Evolutionary conservation across 2,888 invertebrate genomes (phyloP), one percentile per base, ranked within the genome.

Genomic region (Norana najaformis): DNA sequence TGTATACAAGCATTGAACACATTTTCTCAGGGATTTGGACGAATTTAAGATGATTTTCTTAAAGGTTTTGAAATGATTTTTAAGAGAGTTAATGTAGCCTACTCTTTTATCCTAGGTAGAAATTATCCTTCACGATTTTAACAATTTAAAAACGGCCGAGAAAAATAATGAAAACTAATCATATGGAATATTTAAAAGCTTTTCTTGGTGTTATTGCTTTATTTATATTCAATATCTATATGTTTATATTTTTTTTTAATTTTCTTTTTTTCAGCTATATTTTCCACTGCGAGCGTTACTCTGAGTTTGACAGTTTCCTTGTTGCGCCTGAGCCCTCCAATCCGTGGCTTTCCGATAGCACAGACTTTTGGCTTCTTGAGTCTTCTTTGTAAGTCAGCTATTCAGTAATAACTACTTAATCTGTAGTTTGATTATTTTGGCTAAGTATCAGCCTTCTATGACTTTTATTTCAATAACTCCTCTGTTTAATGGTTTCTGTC

Each of bases 341-440:
- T 96, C 99, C 99, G 0, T 99, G 99, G 99, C 96, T 98, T 93
- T 97, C 97, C 47, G 99, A 99, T 94, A 98, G 97, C 95, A 97
- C 97, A 5, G 99, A 99, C 94, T 97, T 98, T 95, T 99, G 99
- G 99, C 99, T 99, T 93, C 97, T 97, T 95, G 99, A 99, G 95
- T 98, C 97, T 95, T 96, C 97, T 94, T 96, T 97, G 97, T 97
- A 95, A 95, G 94, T 85, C 37, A 35, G 36, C 18, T 16, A 11
- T 30, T 69, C 16, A 69, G n/a, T 69, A 11, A 69, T 8, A n/a
- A n/a, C n/a, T n/a, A n/a, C n/a, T n/a, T n/a, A n/a, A n/a, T n/a
- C 69, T 16, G 69, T n/a, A 47, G 23, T 23, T 69, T 69, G 69
- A 16, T n/a, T 47, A 23, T 23, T 69, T 13, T n/a, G 14, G n/a